Evolutionary conservation across 2,113 vertebrate species (phyloP).

Genomic region (Gallinago jamesoni): DNA sequence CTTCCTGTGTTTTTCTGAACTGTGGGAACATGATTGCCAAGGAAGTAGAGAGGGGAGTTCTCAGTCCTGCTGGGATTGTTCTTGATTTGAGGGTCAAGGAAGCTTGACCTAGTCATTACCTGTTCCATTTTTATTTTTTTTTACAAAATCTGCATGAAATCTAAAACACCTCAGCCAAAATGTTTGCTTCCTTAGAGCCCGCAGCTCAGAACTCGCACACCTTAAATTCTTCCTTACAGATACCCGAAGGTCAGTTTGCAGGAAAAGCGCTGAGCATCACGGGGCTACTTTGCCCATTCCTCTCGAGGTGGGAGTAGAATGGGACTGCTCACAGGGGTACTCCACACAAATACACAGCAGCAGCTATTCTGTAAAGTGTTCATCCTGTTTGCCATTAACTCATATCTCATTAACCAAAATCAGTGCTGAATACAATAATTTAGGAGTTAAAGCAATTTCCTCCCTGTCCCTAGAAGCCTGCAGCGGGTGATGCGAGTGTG

Average conservation of each 20-base stretch:
- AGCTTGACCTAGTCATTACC: constrained; percentile 63
- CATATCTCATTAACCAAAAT: background rate
- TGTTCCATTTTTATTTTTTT: constrained; percentile 40
- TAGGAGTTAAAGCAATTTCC: background rate
- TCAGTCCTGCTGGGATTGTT: constrained; percentile 71
- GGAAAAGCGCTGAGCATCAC: background rate
- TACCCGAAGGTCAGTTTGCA: background rate
- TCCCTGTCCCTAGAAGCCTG: background rate
- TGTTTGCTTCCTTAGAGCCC: constrained; percentile 4
- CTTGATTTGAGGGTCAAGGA: constrained; percentile 74
- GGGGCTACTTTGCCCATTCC: background rate
- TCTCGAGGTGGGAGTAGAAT: background rate
- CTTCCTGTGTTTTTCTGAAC: constrained; percentile 78
- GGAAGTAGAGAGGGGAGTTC: constrained; percentile 72
- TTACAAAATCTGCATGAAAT: background rate
- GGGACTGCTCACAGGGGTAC: background rate
- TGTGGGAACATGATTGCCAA: constrained; percentile 76
- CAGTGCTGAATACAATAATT: background rate
- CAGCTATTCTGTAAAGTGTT: background rate
- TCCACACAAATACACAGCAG: background rate
- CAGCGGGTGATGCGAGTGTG: rapidly evolving
- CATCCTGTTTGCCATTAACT: background rate
- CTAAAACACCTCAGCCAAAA: background rate
- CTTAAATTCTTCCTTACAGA: background rate
- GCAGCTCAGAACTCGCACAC: background rate